Conservation (phyloP, 2,113 vertebrate species). For the Mola mola region DNA sequence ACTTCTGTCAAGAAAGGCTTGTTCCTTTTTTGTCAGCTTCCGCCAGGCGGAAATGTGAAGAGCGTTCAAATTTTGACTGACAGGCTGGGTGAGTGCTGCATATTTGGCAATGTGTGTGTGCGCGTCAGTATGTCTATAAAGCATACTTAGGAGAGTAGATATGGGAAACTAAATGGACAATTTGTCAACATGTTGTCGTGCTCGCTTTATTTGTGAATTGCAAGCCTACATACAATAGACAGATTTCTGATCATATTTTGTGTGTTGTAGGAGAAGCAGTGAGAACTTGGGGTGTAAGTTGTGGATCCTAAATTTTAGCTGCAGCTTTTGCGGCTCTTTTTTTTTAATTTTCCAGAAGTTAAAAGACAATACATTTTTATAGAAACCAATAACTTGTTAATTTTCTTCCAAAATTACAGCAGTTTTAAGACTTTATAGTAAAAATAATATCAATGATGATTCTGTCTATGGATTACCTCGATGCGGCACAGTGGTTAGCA, state of each 20-base stretch:
- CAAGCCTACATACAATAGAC: background rate
- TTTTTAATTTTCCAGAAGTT: too few species aligned
- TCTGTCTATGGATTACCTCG: too few species aligned
- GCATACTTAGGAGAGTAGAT: background rate
- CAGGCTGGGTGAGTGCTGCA: slow-evolving; percentile 34
- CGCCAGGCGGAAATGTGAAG: slow-evolving; percentile 73
- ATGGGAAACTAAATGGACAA: slow-evolving; percentile 2
- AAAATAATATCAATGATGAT: too few species aligned
- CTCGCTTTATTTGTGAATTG: background rate
- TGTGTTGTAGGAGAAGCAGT: background rate
- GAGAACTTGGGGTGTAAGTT: background rate
- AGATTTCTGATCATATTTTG: background rate
- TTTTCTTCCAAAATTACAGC: too few species aligned
- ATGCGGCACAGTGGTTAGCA: too few species aligned
- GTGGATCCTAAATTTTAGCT: background rate
- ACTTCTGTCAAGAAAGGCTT: slow-evolving; percentile 53
- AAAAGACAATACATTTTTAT: too few species aligned
- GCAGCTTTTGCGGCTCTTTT: background rate
- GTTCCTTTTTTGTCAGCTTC: slow-evolving; percentile 80
- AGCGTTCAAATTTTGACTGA: slow-evolving; percentile 43
- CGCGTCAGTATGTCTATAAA: too few species aligned
- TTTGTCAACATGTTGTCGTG: too few species aligned
- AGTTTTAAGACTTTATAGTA: too few species aligned
- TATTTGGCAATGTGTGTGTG: too few species aligned
- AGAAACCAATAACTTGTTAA: too few species aligned